These are phyloP conservation scores for Lepidocyrtinus sp. DNA, from an alignment of 2,888 invertebrate species.

Conservation along the genomic window DNA sequence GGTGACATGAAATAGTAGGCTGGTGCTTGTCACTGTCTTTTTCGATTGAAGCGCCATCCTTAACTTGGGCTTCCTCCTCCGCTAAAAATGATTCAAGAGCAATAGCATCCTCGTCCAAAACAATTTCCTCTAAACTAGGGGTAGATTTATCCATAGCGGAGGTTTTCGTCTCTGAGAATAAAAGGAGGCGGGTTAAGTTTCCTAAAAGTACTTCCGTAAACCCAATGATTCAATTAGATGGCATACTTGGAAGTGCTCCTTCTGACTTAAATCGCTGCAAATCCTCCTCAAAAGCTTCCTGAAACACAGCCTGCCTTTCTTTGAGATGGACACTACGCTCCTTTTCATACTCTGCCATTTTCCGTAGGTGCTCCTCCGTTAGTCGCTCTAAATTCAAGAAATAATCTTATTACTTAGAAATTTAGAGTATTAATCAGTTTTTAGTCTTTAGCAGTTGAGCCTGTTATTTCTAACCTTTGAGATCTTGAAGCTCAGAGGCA, in stretches of 20 bases:
- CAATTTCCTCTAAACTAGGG: constrained; percentile 78
- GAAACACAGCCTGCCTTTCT: constrained; percentile 81
- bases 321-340: constrained; percentile 76
- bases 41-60: background rate
- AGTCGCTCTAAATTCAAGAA: constrained; percentile 76
- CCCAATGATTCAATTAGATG: too few species aligned
- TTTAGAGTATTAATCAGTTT: too few species aligned
- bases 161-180: constrained; percentile 44
- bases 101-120: constrained; percentile 76
- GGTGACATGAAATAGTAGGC: background rate
- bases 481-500: constrained; percentile 75
- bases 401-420: too few species aligned
- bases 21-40: background rate
- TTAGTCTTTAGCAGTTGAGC: too few species aligned
- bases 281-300: constrained; percentile 81
- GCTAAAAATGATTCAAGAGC: constrained; percentile 78
- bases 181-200: background rate
- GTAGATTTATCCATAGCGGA: constrained; percentile 65
- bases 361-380: constrained; percentile 76
- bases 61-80: constrained; percentile 31
- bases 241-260: constrained; percentile 78
- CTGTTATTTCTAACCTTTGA: constrained; percentile 74
- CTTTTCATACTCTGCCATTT: constrained; percentile 76
- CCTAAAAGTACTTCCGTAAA: background rate
- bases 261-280: constrained; percentile 78